Base-by-base conservation (phyloP, 2,797 vertebrate species). In the Strix occidentalis region DNA sequence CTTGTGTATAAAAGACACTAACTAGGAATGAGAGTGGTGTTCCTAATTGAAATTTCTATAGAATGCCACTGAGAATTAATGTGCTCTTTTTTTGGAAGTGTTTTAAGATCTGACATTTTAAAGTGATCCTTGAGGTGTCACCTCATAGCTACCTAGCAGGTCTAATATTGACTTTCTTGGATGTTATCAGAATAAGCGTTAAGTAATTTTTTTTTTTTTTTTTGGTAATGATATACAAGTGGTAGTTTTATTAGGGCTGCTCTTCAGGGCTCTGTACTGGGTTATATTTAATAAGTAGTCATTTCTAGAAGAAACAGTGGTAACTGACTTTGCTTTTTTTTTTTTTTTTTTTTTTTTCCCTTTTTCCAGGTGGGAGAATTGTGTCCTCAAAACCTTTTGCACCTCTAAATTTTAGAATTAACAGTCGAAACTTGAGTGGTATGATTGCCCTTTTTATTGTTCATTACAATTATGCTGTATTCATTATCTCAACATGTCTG, bases 301-400 rank as follows among this genome's bases (percentile, higher is more conserved):
- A 28, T 63, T 93, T 90, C 25, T 74, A 56, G 46, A 63, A 41
- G n/a, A 39, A 92, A 45, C 20, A 13, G 6, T 45, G 35, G 24
- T 26, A 61, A 10, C 53, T 93, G 33, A 84, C 77, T 35, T 8
- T 28, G 14, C 8, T 23, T 37, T 61, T 16, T 13, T 28, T 21
- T 14, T 23, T 11, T 39, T 46, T 28, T 37, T 11, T 7, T 23
- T 11, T 39, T 46, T 28, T 37, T 11, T 4, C 16, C 16, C 1
- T 35, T 56, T 96, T 63, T 96, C 69, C 94, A 99, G 99, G 99
- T 97, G 99, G 99, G 88, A 99, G 99, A 98, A 99, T 99, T 84
- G 99, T 99, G 91, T 99, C 99, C 96, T 99, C 99, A 86, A 99
- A 99, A 98, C 99, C 99, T 95, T 99, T 99, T 98, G 99, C 99